Evolutionary conservation across 2,888 invertebrate genomes (phyloP).

Genomic region (Drosophila barbarae): DNA sequence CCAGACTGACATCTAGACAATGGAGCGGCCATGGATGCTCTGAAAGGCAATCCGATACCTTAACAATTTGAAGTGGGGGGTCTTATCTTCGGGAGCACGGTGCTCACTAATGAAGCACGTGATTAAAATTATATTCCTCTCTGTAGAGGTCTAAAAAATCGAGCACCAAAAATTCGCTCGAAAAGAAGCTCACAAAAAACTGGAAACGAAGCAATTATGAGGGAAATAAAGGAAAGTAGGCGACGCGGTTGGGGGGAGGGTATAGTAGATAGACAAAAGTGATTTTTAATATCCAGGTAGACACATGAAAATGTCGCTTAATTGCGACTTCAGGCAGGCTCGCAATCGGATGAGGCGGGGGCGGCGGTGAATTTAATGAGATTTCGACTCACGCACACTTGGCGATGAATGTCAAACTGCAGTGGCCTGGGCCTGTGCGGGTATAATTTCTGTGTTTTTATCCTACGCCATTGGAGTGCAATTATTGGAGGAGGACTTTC

Average conservation of each 20-base stretch:
- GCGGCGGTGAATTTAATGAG: constrained; percentile 42
- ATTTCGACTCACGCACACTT: constrained; percentile 42
- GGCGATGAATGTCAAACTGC: constrained; percentile 40
- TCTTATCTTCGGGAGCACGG: constrained; percentile 10
- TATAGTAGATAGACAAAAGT: constrained; percentile 27
- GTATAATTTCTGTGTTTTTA: constrained; percentile 22
- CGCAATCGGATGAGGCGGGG: constrained; percentile 8
- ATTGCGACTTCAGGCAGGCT: constrained; percentile 36
- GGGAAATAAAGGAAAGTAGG: not conserved
- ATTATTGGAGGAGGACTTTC: constrained; percentile 30
- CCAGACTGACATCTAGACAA: constrained; percentile 38
- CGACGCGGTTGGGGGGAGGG: too few species aligned
- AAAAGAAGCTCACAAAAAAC: constrained; percentile 13
- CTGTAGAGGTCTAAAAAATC: constrained; percentile 25
- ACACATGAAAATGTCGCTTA: constrained; percentile 45
- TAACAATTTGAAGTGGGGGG: constrained; percentile 3
- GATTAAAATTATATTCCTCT: constrained; percentile 66
- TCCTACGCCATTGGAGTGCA: constrained; percentile 38
- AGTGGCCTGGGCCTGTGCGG: constrained; percentile 20
- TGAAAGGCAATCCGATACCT: constrained; percentile 21
- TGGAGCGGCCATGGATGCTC: not conserved
- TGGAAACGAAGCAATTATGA: constrained; percentile 23
- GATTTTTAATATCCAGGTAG: constrained; percentile 44
- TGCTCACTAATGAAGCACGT: constrained; percentile 62
- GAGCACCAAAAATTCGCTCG: constrained; percentile 11